phyloP scores from a whole-genome alignment of 2,113 vertebrate genomes.

The Corythornis cristatus region DNA sequence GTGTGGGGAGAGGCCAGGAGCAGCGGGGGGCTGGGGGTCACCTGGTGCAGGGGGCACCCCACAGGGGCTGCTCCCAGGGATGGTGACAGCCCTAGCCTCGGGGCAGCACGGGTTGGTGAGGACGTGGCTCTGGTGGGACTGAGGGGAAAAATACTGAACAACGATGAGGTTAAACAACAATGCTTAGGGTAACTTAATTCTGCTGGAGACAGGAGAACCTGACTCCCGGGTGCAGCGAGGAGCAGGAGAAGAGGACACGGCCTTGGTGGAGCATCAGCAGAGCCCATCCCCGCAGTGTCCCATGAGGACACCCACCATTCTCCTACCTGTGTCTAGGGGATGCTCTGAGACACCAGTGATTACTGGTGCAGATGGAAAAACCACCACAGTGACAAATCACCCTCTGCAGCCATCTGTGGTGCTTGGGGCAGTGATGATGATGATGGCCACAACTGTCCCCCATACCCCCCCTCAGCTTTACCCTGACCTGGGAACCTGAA shows the following conservation, averaged over 20 bases:
- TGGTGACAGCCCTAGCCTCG: not conserved
- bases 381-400: not conserved
- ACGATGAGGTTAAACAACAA: not conserved
- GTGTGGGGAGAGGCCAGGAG: fast-evolving
- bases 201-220: not conserved
- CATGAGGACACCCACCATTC: not conserved
- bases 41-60: not conserved
- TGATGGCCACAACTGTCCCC: not conserved
- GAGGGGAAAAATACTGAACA: not conserved
- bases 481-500: no score
- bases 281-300: fast-evolving
- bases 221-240: fast-evolving
- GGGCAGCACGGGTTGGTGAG: not conserved
- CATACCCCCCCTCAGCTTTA: not conserved
- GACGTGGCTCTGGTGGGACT: fast-evolving
- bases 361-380: not conserved
- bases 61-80: fast-evolving
- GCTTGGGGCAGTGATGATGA: not conserved
- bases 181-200: not conserved
- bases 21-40: no score
- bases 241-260: not conserved
- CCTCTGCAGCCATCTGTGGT: not conserved
- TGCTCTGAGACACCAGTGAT: fast-evolving
- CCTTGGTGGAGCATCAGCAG: not conserved
- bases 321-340: not conserved